Evolutionary conservation across 2,888 invertebrate genomes (phyloP).

Genomic region (Cryptocheilus praepositus): DNA sequence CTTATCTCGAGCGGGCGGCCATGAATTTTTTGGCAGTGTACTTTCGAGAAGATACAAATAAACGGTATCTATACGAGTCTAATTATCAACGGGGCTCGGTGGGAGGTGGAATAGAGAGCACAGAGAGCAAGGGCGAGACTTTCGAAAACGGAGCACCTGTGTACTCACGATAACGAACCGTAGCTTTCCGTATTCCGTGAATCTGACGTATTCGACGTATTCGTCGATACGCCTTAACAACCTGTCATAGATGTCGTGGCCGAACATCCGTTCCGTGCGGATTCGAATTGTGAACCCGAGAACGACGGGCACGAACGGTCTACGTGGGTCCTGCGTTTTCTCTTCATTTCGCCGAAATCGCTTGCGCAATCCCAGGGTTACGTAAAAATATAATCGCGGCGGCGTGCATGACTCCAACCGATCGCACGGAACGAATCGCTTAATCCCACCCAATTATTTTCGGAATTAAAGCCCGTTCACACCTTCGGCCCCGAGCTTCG

Average conservation of each 20-base stretch:
- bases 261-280: background rate
- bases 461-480: too few species aligned
- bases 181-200: constrained; percentile 46
- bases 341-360: background rate
- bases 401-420: too few species aligned
- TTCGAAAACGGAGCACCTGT: constrained; percentile 47
- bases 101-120: background rate
- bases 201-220: constrained; percentile 9
- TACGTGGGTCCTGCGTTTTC: background rate
- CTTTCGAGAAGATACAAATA: constrained; percentile 30
- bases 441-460: too few species aligned
- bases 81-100: constrained; percentile 27
- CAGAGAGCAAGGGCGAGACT: constrained; percentile 4
- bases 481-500: too few species aligned
- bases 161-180: constrained; percentile 51
- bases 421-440: too few species aligned
- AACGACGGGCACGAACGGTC: background rate
- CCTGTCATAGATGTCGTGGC: background rate
- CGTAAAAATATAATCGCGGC: too few species aligned
- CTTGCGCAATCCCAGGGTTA: too few species aligned
- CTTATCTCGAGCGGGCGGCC: constrained; percentile 46
- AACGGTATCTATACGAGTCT: constrained; percentile 20
- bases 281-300: background rate
- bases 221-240: constrained; percentile 12
- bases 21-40: constrained; percentile 41